These are phyloP conservation scores for Crocodylus rhombifer DNA, from an alignment of 2,797 vertebrate genomes.

Conservation along the genomic window DNA sequence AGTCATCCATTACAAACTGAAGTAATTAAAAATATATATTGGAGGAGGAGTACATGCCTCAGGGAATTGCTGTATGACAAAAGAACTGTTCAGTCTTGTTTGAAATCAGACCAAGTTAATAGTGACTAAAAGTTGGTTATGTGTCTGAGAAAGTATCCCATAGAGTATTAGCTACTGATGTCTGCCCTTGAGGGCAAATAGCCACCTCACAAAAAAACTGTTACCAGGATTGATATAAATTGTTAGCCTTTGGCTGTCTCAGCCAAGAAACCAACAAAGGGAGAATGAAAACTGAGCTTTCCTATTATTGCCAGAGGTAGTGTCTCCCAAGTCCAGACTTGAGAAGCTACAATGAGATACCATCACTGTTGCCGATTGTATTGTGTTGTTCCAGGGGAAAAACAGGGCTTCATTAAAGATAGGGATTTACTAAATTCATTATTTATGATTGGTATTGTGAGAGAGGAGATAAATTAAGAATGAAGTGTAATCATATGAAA, in stretches of 20 bases:
- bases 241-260: neutral
- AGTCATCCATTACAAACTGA: neutral
- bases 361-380: neutral
- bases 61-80: neutral
- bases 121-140: neutral
- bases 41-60: neutral
- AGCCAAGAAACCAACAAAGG: neutral
- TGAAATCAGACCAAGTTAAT: neutral
- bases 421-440: neutral
- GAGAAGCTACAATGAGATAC: neutral
- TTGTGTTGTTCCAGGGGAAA: neutral
- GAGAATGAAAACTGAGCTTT: neutral
- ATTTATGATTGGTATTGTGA: neutral
- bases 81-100: neutral
- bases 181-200: neutral
- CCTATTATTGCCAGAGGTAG: neutral
- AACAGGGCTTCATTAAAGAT: neutral
- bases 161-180: neutral
- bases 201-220: neutral
- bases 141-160: neutral
- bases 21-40: slow-evolving; percentile 18
- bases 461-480: neutral
- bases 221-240: neutral
- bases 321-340: too few relatives aligned
- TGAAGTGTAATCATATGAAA: neutral